Evolutionary conservation across 2,797 vertebrate genomes (phyloP).

Genomic region (Cynopterus sphinx): DNA sequence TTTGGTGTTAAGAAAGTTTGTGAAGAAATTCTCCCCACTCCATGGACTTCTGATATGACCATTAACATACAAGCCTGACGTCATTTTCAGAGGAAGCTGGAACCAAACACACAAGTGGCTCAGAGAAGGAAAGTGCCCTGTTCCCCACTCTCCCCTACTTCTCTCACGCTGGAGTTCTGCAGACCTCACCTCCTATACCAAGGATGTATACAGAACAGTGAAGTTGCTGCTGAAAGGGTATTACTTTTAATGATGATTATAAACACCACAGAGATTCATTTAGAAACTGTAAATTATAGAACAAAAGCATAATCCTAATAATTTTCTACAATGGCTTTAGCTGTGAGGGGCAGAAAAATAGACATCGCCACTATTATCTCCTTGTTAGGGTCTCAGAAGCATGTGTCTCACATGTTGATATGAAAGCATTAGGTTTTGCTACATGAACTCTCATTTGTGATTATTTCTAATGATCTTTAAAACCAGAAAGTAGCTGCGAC

Average conservation of each 20-base stretch:
- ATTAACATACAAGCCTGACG: neutral
- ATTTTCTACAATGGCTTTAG: neutral
- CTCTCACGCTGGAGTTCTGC: neutral
- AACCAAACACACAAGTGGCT: neutral
- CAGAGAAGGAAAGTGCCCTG: neutral
- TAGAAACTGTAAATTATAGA: neutral
- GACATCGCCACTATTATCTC: neutral
- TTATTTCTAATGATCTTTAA: neutral
- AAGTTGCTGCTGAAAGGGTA: neutral
- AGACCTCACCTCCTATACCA: rapidly evolving
- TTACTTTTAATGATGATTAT: neutral
- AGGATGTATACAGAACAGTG: neutral
- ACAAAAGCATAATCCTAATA: neutral
- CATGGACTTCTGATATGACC: neutral
- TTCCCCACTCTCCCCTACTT: neutral
- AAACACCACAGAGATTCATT: neutral
- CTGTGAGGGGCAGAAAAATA: neutral
- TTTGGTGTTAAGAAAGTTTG: neutral
- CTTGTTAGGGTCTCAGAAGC: neutral
- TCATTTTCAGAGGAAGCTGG: neutral
- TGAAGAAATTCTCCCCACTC: neutral
- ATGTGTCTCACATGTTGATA: neutral
- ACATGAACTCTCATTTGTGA: neutral
- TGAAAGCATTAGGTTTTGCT: neutral
- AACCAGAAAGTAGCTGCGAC: neutral